These are phyloP conservation scores for Ctena decussata DNA, from an alignment of 2,888 invertebrate species.

Conservation along the genomic window DNA sequence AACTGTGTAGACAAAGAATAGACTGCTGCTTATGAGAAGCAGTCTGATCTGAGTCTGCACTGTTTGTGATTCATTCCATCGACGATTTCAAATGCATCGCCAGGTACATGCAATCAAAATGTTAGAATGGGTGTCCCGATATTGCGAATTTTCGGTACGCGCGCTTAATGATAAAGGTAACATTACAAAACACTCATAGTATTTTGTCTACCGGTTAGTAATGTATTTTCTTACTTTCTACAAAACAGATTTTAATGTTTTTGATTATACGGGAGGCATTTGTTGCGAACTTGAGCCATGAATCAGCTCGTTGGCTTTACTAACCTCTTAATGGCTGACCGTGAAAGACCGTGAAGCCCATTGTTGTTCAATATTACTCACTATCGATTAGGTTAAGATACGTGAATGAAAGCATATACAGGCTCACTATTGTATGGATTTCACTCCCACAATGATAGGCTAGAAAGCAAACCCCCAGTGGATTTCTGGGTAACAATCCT, in stretches of 20 bases:
- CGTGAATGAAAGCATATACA: background rate
- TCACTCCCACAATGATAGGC: background rate
- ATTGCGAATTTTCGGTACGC: too few species aligned
- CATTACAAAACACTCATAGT: too few species aligned
- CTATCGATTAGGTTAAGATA: background rate
- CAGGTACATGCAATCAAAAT: too few species aligned
- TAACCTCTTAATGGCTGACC: background rate
- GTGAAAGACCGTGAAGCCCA: background rate
- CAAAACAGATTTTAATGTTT: too few species aligned
- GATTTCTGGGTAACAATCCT: conserved; percentile 1
- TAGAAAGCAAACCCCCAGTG: background rate
- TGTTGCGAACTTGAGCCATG: background rate
- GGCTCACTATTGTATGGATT: background rate
- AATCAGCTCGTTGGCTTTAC: background rate
- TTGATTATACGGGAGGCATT: too few species aligned
- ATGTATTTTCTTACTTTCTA: background rate
- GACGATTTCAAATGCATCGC: too few species aligned
- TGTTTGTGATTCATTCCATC: too few species aligned
- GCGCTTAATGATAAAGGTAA: too few species aligned
- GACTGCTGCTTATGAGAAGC: too few species aligned
- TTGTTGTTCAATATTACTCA: background rate
- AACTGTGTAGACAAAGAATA: too few species aligned
- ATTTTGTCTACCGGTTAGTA: background rate
- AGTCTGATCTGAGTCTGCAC: too few species aligned
- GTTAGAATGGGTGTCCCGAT: too few species aligned